Percentiles rank a stretch among this genome's conserved stretches.
These are phyloP conservation scores for Phalacrocorax aristotelis DNA, from an alignment of 2,113 vertebrate species.

Conservation along the genomic window DNA sequence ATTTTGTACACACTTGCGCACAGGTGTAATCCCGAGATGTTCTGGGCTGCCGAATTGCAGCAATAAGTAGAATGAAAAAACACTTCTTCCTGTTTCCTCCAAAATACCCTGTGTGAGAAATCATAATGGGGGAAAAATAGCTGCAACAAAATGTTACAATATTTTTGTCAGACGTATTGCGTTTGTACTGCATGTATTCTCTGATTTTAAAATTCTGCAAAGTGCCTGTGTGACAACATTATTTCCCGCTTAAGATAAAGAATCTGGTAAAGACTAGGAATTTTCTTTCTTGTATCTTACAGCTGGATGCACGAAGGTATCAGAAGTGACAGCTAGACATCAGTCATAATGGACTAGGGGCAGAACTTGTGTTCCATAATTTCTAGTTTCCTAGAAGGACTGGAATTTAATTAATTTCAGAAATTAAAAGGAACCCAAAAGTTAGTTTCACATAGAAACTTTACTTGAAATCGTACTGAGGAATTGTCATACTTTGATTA, in stretches of 20 bases:
- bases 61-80: not conserved
- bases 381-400: not conserved
- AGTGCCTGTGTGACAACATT: not conserved
- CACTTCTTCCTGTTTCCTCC: not conserved
- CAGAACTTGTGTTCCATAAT: not conserved
- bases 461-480: not conserved
- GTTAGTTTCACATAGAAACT: not conserved
- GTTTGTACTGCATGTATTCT: not conserved
- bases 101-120: conserved; percentile 22
- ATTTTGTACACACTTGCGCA: not conserved
- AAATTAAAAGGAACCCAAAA: not conserved
- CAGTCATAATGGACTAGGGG: not conserved
- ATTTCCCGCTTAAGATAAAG: not conserved
- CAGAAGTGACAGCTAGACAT: not conserved
- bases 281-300: not conserved
- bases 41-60: not conserved
- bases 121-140: not conserved
- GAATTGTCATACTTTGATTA: not conserved
- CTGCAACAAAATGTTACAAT: not conserved
- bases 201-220: not conserved
- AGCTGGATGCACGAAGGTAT: not conserved
- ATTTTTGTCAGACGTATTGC: not conserved
- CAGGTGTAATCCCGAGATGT: not conserved
- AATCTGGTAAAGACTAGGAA: not conserved
- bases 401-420: not conserved